Conservation (phyloP, 2,113 vertebrate genomes). For the Actinemys pallida region DNA sequence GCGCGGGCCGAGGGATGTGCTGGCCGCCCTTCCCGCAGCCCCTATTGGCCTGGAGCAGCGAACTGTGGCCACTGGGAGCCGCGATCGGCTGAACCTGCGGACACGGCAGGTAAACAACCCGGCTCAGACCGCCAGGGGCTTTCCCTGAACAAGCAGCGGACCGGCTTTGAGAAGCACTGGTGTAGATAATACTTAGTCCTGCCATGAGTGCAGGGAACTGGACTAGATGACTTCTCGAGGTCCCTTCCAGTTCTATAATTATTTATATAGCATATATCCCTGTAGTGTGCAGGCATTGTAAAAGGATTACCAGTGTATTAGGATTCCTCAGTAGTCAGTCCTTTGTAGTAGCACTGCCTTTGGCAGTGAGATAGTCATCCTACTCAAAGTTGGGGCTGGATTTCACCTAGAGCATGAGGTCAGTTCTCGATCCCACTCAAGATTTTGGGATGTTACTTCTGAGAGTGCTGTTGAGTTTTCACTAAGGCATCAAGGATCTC, state of each 20-base stretch:
- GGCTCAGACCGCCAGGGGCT: too few species aligned
- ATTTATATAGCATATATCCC: slow-evolving; percentile 51
- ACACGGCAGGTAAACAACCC: too few species aligned
- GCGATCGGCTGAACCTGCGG: too few species aligned
- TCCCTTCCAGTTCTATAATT: neutral
- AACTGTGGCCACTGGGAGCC: too few species aligned
- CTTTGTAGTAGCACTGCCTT: neutral
- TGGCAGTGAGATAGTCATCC: neutral
- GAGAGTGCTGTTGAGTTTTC: neutral
- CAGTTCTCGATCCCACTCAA: neutral
- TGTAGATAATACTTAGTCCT: too few species aligned
- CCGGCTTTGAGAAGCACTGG: too few species aligned
- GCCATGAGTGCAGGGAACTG: too few species aligned
- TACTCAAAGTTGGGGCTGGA: neutral
- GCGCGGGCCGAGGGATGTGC: too few species aligned
- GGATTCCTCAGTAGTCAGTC: neutral
- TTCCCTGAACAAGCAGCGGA: too few species aligned
- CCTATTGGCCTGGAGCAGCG: too few species aligned
- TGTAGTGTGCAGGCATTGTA: neutral
- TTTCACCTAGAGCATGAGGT: accelerated
- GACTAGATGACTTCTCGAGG: too few species aligned
- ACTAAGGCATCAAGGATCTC: neutral
- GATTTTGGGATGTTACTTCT: neutral
- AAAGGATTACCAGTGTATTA: neutral
- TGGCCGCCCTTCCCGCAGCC: too few species aligned